Conservation (phyloP, 1,140 invertebrate genomes). For the Euwallacea fornicatus region DNA sequence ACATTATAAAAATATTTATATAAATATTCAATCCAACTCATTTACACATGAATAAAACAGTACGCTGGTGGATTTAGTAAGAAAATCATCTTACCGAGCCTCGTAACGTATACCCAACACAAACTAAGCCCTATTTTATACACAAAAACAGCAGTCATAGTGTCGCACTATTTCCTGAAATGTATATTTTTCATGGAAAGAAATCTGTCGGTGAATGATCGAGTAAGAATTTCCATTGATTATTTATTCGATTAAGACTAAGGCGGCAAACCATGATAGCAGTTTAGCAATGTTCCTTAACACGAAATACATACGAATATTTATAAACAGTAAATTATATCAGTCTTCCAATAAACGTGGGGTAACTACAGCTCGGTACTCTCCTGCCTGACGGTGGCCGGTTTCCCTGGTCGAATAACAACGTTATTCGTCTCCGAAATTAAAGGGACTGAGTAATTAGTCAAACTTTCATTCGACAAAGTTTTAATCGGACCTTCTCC, state of each 20-base stretch:
- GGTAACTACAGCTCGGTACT: slow-evolving; percentile 31
- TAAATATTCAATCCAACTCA: slow-evolving; percentile 32
- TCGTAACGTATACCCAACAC: slow-evolving; percentile 7
- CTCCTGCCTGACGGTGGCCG: not conserved
- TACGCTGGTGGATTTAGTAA: slow-evolving; percentile 22
- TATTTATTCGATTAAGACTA: too few species aligned
- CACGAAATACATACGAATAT: slow-evolving; percentile 18
- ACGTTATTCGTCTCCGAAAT: slow-evolving; percentile 21
- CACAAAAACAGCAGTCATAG: too few species aligned
- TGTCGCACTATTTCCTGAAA: too few species aligned
- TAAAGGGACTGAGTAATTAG: slow-evolving; percentile 23
- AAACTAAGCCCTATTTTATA: slow-evolving; percentile 24
- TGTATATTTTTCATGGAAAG: too few species aligned
- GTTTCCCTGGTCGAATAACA: slow-evolving; percentile 19
- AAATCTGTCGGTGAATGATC: too few species aligned
- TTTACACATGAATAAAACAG: slow-evolving; percentile 31
- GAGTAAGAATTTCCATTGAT: too few species aligned
- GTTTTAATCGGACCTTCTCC: slow-evolving; percentile 8
- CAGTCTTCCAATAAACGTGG: slow-evolving; percentile 29
- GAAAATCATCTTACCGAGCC: not conserved
- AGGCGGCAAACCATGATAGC: too few species aligned
- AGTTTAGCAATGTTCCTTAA: too few species aligned
- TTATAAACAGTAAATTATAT: slow-evolving; percentile 26
- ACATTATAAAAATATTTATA: slow-evolving; percentile 37
- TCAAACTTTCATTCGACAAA: slow-evolving; percentile 20